Evolutionary conservation across 2,797 vertebrate species (phyloP), one percentile per base, ranked within the genome.

Genomic region (Amniataba percoides): DNA sequence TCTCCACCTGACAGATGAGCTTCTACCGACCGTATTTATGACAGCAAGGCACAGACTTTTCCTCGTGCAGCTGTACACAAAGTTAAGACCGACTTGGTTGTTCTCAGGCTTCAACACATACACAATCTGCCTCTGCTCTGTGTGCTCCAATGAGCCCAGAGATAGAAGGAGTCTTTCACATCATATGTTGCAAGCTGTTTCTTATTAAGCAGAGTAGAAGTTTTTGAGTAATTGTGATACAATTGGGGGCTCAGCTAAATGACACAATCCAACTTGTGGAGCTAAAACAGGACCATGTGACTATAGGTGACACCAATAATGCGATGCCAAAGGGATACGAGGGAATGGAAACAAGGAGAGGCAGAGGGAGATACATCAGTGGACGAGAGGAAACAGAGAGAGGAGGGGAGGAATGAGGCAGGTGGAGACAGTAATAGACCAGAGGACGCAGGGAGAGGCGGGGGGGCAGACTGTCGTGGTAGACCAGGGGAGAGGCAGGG

Each of bases 401-500:
- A 21, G 6, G n/a, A 51, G 46, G 66, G 43, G 52, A 23, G 51
- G 39, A 18, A 68, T 15, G 61, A 71, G 48, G 19, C 39, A 52
- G 36, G 39, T 46, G 59, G 34, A 80, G 61, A 64, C 61, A 40
- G 23, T 43, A 19, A 23, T 40, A 36, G 65, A 72, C 60, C 18
- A 56, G 63, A 39, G 10, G 61, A 39, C 18, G 34, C 27, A 63
- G 52, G 21, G 67, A n/a, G 58, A 55, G 42, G 19, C 25, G 27
- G 27, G 42, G 6, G 77, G 71, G 55, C 53, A 70, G 39, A 53
- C 27, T 31, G 27, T 31, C 27, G 51, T 12, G 18, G 13, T 12
- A 65, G 68, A 71, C 40, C 18, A 52, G 60, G 23, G 71, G 69
- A 81, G 69, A 59, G 68, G 21, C 77, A 53, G 27, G 77, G 66